Evolutionary conservation across 1,140 invertebrate genomes (phyloP).

Genomic region (Ridgeia piscesae): DNA sequence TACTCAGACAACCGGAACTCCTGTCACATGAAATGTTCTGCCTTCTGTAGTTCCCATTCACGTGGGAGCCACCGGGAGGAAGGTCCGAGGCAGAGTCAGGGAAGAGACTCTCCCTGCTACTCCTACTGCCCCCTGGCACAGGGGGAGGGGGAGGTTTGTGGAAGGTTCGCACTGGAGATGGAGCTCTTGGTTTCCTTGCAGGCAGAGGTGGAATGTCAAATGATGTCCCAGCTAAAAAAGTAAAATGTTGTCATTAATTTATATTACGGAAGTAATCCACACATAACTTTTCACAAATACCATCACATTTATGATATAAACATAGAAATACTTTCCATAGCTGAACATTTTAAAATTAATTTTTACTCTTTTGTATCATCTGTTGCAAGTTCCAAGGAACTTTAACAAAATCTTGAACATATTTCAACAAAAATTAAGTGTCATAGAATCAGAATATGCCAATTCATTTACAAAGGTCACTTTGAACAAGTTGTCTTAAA

Average conservation of each 20-base stretch:
- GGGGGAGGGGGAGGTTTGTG: background rate
- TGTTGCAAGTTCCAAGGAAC: background rate
- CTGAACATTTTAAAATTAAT: background rate
- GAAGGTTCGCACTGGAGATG: background rate
- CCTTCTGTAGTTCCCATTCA: background rate
- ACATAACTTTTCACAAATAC: background rate
- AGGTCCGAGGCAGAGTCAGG: background rate
- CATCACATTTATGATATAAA: background rate
- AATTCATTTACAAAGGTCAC: background rate
- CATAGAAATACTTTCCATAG: background rate
- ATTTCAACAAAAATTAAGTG: background rate
- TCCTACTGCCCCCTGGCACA: background rate
- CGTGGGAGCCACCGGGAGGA: background rate
- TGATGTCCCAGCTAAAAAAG: background rate
- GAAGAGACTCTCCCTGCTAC: background rate
- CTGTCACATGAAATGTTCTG: slow-evolving; percentile 1
- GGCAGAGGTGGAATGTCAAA: background rate
- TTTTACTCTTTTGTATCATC: background rate
- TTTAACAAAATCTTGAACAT: background rate
- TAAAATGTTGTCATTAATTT: background rate
- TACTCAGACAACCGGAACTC: background rate
- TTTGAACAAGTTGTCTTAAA: too few species aligned
- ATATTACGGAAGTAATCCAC: too few species aligned
- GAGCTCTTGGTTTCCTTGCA: background rate
- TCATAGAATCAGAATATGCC: background rate